A percentile compares a stretch with the other conserved stretches of the same genome.
Conservation (phyloP, 2,888 invertebrate species). For the Diarsia mendica region DNA sequence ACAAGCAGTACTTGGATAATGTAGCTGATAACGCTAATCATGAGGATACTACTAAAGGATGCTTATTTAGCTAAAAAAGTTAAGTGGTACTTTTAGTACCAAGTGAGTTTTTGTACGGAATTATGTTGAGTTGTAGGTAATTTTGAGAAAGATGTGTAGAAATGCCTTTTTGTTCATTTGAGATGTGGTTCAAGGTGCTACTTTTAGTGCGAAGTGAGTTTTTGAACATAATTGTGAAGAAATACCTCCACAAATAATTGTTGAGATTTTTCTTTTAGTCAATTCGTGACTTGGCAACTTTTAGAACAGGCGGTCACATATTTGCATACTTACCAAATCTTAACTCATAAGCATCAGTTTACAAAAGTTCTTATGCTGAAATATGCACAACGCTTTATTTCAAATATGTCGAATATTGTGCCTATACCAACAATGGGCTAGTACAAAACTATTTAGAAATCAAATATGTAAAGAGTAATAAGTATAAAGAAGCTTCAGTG, state of each 20-base stretch:
- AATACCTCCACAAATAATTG: not conserved
- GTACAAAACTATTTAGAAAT: conserved; percentile 7
- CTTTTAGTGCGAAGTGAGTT: conserved; percentile 8
- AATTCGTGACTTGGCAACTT: not conserved
- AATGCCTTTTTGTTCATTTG: not conserved
- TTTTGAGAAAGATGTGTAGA: not conserved
- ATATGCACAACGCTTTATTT: not conserved
- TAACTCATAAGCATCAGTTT: not conserved
- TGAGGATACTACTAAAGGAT: conserved; percentile 37
- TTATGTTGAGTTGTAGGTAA: not conserved
- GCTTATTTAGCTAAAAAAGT: conserved; percentile 38
- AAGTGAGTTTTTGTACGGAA: conserved; percentile 9
- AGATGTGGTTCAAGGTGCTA: conserved; percentile 3
- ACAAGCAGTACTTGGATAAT: conserved; percentile 75
- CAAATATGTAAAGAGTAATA: not conserved
- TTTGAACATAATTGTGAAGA: not conserved
- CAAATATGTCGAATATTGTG: not conserved
- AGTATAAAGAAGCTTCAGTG: not conserved
- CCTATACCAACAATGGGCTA: not conserved
- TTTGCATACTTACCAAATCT: too few species aligned
- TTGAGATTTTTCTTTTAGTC: not conserved
- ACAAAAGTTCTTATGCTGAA: not conserved
- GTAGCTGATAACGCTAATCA: conserved; percentile 22
- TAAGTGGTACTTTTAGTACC: conserved; percentile 50
- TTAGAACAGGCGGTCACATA: too few species aligned